These are phyloP conservation scores for Cricetomys ansorgei DNA, from an alignment of 2,113 vertebrate genomes.

Conservation along the genomic window DNA sequence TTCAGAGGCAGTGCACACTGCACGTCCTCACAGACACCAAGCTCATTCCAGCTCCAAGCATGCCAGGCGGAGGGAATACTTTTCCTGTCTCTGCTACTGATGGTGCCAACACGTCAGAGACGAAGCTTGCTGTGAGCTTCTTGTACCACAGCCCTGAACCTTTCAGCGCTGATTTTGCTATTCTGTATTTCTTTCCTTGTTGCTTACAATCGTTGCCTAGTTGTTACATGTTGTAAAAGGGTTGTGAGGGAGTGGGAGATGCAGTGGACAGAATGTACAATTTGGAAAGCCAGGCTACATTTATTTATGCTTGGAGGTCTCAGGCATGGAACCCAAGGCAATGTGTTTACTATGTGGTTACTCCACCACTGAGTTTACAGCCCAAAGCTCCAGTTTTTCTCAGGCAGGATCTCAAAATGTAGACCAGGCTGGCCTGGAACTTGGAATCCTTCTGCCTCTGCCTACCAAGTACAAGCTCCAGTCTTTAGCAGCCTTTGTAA, in stretches of 20 bases:
- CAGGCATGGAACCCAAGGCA: background rate
- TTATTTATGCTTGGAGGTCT: background rate
- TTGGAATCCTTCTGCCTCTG: background rate
- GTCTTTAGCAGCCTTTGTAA: background rate
- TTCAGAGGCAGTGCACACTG: background rate
- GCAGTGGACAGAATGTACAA: background rate
- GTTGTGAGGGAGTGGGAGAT: background rate
- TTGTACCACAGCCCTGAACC: background rate
- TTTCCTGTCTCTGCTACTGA: background rate
- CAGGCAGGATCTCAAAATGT: background rate
- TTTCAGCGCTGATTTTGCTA: background rate
- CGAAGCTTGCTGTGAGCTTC: background rate
- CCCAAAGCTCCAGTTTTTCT: background rate
- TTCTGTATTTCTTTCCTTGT: conserved; percentile 34
- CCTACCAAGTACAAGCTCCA: background rate
- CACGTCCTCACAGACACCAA: accelerated
- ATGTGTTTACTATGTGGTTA: background rate
- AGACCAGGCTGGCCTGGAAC: background rate
- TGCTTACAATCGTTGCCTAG: background rate
- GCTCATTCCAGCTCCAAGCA: background rate
- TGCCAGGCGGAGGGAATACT: background rate
- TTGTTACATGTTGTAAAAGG: conserved; percentile 36
- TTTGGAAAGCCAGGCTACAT: conserved; percentile 1
- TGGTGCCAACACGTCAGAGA: conserved; percentile 11
- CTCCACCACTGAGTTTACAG: background rate